Conservation (phyloP, 2,888 invertebrate species). For the Ganaspis brasiliensis region DNA sequence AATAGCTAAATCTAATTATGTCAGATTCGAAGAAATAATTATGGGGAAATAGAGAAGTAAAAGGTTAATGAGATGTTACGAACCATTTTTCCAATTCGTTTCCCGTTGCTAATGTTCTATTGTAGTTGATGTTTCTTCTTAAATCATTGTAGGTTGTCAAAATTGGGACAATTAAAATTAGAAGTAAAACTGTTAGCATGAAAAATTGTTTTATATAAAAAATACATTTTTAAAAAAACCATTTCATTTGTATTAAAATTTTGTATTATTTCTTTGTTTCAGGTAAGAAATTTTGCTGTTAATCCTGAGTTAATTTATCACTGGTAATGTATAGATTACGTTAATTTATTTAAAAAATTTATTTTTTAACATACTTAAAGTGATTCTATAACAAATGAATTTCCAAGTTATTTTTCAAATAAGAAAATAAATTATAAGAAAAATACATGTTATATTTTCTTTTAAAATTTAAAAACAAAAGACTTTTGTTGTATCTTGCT, state of each 20-base stretch:
- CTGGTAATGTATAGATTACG: not conserved
- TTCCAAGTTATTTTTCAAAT: no score
- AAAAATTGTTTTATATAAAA: no score
- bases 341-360: no score
- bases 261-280: conserved; percentile 2
- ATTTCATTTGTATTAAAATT: not conserved
- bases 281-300: not conserved
- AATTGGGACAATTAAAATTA: not conserved
- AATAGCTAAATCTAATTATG: not conserved
- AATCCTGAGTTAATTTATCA: not conserved
- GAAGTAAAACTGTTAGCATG: not conserved
- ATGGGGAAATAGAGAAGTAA: not conserved
- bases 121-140: not conserved
- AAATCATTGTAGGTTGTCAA: not conserved
- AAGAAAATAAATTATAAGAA: no score
- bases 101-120: not conserved
- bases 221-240: no score
- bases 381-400: no score
- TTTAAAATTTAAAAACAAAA: no score
- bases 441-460: no score
- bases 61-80: not conserved
- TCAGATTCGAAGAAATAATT: not conserved
- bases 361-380: no score
- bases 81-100: conserved; percentile 3
- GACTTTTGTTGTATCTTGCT: no score